A percentile compares a stretch with the other conserved stretches of the same genome.
Evolutionary conservation across 2,888 invertebrate genomes (phyloP).

Genomic region (Bedellia somnulentella): DNA sequence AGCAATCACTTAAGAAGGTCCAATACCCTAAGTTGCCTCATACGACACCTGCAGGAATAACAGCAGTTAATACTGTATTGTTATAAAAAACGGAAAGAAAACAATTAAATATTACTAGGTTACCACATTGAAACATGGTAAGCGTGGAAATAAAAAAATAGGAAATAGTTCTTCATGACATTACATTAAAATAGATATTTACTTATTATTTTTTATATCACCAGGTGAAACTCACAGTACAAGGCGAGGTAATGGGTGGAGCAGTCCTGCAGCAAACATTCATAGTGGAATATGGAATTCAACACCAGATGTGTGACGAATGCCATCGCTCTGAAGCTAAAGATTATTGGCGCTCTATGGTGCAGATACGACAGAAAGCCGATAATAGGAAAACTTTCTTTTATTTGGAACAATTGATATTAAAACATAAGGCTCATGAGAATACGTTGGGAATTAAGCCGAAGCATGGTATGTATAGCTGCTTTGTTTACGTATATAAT

Average conservation of each 20-base stretch:
- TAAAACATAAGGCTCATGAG: constrained; percentile 93
- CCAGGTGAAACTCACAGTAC: constrained; percentile 86
- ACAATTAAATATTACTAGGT: too few relatives aligned
- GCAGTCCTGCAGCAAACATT: constrained; percentile 93
- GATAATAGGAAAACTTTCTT: constrained; percentile 97
- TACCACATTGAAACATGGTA: too few relatives aligned
- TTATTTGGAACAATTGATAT: constrained; percentile 94
- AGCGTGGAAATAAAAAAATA: too few relatives aligned
- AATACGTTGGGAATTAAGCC: constrained; percentile 88
- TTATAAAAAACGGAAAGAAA: too few relatives aligned
- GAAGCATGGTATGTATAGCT: constrained; percentile 63
- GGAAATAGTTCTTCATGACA: too few relatives aligned
- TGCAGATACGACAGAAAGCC: constrained; percentile 84
- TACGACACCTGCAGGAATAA: too few relatives aligned
- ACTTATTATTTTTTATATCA: too few relatives aligned
- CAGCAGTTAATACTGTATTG: too few relatives aligned
- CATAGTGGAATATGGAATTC: constrained; percentile 88
- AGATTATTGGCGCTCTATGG: constrained; percentile 94
- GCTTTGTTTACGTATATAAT: neutral
- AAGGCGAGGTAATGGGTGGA: constrained; percentile 91
- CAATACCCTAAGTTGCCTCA: too few relatives aligned
- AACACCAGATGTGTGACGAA: constrained; percentile 95
- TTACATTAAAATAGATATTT: too few relatives aligned
- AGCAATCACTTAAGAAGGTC: too few relatives aligned
- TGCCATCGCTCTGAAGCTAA: constrained; percentile 95